Evolutionary conservation across 2,888 invertebrate species (phyloP).

Genomic region (Callyntrura guangdongensis): DNA sequence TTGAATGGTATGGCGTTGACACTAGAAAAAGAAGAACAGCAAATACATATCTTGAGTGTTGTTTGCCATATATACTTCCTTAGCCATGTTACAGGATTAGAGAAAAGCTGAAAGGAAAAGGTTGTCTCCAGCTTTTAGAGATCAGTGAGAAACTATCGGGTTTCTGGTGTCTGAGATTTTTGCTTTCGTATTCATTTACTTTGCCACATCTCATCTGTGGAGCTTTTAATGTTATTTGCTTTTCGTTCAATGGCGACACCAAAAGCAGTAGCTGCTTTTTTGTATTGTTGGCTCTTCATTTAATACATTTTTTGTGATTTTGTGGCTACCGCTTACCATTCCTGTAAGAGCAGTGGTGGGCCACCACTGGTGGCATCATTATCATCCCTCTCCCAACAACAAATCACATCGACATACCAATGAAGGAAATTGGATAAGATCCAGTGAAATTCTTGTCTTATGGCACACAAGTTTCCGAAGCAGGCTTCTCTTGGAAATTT

Average conservation of each 20-base stretch:
- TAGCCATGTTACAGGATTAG: too few species aligned
- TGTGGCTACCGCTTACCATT: neutral
- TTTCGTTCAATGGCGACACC: neutral
- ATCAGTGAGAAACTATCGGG: neutral
- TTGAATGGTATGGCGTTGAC: too few species aligned
- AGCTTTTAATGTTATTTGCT: slow-evolving; percentile 42
- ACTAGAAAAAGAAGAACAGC: too few species aligned
- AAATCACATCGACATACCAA: slow-evolving; percentile 25
- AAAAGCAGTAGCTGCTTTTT: neutral
- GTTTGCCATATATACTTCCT: too few species aligned
- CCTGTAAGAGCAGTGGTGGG: too few species aligned
- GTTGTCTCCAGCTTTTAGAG: too few species aligned
- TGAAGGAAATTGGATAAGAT: slow-evolving; percentile 51
- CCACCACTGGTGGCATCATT: neutral
- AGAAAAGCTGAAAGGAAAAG: too few species aligned
- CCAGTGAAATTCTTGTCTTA: slow-evolving; percentile 40
- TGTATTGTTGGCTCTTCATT: slow-evolving; percentile 6
- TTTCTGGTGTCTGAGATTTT: slow-evolving; percentile 17
- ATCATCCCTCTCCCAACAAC: neutral
- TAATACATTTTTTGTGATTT: slow-evolving; percentile 20
- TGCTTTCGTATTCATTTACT: slow-evolving; percentile 14
- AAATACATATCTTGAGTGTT: too few species aligned
- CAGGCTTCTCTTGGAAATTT: neutral
- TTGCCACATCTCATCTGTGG: slow-evolving; percentile 7
- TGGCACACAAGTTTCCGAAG: neutral